Percentiles rank a stretch among this genome's conserved stretches.
These are phyloP conservation scores for Brachionichthys hirsutus DNA, from an alignment of 2,113 vertebrate genomes.

Conservation along the genomic window DNA sequence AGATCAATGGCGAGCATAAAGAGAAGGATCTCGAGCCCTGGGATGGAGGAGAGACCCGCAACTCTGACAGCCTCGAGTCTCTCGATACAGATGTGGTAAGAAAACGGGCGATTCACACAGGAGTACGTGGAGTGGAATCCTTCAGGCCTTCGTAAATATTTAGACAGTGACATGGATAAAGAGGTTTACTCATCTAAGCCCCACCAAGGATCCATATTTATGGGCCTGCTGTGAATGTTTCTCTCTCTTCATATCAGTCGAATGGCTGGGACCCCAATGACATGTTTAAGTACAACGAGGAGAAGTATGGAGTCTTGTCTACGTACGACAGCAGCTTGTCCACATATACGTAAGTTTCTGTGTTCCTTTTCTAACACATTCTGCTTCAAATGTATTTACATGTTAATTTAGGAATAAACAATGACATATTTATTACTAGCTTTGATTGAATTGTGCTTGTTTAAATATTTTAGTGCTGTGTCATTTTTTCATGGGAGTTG, in stretches of 20 bases:
- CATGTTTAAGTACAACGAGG: slow-evolving; percentile 99
- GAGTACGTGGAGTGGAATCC: not conserved
- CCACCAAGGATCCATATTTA: slow-evolving; percentile 3
- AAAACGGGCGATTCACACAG: not conserved
- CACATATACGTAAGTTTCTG: slow-evolving; percentile 93
- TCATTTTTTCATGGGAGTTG: no score
- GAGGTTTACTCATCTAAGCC: slow-evolving; percentile 5
- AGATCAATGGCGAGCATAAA: slow-evolving; percentile 96
- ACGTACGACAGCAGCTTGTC: slow-evolving; percentile 99
- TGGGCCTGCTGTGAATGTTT: not conserved
- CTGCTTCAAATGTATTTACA: not conserved
- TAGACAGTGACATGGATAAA: not conserved
- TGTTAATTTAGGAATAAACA: not conserved
- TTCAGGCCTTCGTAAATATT: not conserved
- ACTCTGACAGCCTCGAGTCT: slow-evolving; percentile 88
- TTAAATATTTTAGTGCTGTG: not conserved
- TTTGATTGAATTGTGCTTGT: not conserved
- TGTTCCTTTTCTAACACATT: not conserved
- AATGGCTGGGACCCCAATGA: slow-evolving; percentile 99
- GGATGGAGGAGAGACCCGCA: slow-evolving; percentile 90
- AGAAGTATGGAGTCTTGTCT: slow-evolving; percentile 95
- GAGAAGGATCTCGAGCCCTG: slow-evolving; percentile 98
- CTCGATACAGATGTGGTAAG: slow-evolving; percentile 93
- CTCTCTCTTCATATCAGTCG: slow-evolving; percentile 77
- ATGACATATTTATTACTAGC: not conserved